Percentiles rank a stretch among this genome's conserved stretches.
These are phyloP conservation scores for Orchesella cincta DNA, from an alignment of 1,140 invertebrate species.

Conservation along the genomic window DNA sequence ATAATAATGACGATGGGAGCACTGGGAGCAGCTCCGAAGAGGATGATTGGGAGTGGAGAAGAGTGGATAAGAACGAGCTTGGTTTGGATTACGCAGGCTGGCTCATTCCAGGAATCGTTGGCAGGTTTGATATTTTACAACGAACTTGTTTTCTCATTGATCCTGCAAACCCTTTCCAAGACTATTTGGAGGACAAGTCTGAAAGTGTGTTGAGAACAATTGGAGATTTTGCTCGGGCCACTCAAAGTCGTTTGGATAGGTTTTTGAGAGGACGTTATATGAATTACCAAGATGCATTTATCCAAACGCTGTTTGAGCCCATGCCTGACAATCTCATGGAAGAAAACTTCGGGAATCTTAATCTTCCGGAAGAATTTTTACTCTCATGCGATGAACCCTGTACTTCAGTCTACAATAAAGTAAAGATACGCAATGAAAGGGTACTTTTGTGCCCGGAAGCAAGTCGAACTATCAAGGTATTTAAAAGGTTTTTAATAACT, in stretches of 20 bases:
- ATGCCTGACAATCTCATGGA: neutral
- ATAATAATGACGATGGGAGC: no score
- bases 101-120: neutral
- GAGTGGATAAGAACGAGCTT: neutral
- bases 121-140: neutral
- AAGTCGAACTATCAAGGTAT: neutral
- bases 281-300: neutral
- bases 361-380: neutral
- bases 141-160: neutral
- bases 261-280: neutral
- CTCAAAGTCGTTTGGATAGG: neutral
- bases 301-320: neutral
- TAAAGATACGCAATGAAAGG: neutral
- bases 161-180: neutral
- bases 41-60: neutral
- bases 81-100: neutral
- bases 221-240: neutral
- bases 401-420: neutral
- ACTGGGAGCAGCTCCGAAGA: no score
- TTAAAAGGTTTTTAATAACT: neutral
- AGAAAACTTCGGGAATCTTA: neutral
- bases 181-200: neutral
- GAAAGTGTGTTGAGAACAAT: neutral
- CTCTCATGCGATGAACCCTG: neutral
- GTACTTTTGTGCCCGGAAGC: neutral